phyloP scores from a whole-genome alignment of 2,888 invertebrate genomes.

The Lymantria monacha region DNA sequence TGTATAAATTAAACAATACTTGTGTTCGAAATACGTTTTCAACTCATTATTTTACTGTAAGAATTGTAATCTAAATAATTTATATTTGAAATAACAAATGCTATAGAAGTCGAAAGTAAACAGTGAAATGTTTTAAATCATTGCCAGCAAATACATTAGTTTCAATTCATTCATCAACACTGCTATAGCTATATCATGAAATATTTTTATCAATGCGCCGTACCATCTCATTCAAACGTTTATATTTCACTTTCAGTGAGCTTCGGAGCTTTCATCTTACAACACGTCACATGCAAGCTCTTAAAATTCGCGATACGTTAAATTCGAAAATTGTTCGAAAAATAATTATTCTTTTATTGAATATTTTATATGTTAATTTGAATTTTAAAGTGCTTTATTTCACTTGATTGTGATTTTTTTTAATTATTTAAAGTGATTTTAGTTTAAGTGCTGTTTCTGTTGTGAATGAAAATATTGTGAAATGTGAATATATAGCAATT shows the following conservation, averaged over 20 bases:
- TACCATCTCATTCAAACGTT: slow-evolving; percentile 20
- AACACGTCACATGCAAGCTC: slow-evolving; percentile 33
- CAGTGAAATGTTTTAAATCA: not conserved
- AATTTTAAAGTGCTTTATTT: not conserved
- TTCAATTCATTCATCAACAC: not conserved
- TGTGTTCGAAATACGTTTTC: not conserved
- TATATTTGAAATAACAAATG: not conserved
- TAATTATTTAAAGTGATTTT: not conserved
- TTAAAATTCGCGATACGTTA: slow-evolving; percentile 15
- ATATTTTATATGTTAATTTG: not conserved
- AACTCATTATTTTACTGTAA: not conserved
- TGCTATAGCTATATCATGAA: not conserved
- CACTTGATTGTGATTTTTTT: not conserved
- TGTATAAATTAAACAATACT: not conserved
- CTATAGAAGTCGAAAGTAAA: not conserved
- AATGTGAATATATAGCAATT: slow-evolving; percentile 10
- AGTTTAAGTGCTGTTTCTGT: slow-evolving; percentile 15
- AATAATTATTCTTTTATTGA: not conserved
- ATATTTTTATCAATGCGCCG: slow-evolving; percentile 22
- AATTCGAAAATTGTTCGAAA: slow-evolving; percentile 15
- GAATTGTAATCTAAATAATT: not conserved
- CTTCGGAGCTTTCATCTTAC: slow-evolving; percentile 27
- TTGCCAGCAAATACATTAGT: not conserved
- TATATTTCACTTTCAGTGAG: slow-evolving; percentile 36
- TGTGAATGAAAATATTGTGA: slow-evolving; percentile 2